Evolutionary conservation across 2,888 invertebrate species (phyloP).

Genomic region (Seira sanloemensis): DNA sequence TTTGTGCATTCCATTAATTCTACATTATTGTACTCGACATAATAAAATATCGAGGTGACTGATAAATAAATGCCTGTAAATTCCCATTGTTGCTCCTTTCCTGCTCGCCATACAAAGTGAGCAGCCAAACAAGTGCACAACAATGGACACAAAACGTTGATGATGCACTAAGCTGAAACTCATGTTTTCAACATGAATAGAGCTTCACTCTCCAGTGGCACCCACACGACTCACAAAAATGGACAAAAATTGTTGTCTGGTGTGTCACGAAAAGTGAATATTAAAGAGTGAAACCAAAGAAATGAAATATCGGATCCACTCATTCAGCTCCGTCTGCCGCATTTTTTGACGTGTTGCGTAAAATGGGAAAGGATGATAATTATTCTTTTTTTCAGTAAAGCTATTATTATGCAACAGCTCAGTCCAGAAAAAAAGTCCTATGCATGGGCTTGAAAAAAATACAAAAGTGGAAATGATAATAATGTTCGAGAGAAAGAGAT

Average conservation of each 20-base stretch:
- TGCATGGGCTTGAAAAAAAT: too few species aligned
- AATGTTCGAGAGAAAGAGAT: too few species aligned
- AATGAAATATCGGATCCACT: slow-evolving; percentile 24
- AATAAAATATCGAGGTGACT: neutral
- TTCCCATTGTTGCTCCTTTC: slow-evolving; percentile 1
- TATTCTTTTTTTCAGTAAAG: slow-evolving; percentile 3
- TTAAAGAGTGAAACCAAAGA: slow-evolving; percentile 38
- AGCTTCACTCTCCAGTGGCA: neutral
- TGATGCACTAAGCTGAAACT: neutral
- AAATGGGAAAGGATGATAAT: slow-evolving; percentile 22
- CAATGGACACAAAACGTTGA: neutral
- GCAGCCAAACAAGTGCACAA: slow-evolving; percentile 1
- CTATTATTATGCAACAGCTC: slow-evolving; percentile 35
- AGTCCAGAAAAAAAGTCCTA: neutral
- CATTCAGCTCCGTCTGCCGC: neutral
- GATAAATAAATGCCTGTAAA: neutral
- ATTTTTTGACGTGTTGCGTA: slow-evolving; percentile 10
- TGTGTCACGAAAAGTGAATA: slow-evolving; percentile 54
- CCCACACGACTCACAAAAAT: neutral
- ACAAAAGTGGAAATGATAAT: neutral
- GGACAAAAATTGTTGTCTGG: slow-evolving; percentile 28
- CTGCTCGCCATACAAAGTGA: neutral
- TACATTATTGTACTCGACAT: neutral
- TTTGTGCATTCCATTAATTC: neutral
- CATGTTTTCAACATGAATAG: neutral